Conservation (phyloP, 2,888 invertebrate species). For the Auanema freiburgensis region DNA sequence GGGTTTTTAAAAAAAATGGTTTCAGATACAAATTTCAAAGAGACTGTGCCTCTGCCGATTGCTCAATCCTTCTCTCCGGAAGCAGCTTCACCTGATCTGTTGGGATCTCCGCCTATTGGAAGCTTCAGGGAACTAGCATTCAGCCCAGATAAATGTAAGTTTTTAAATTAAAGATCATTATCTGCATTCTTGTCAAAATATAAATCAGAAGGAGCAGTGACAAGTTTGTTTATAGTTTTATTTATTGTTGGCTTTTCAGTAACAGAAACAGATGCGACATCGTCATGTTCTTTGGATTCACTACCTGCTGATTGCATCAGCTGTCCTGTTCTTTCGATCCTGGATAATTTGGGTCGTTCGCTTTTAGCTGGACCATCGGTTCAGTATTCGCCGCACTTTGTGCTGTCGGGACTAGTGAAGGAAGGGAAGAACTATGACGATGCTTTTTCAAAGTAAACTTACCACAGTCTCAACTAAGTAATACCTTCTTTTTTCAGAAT, state of each 20-base stretch:
- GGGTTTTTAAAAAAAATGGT: too few species aligned
- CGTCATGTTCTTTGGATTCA: conserved; percentile 16
- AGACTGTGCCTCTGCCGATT: conserved; percentile 9
- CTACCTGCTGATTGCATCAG: conserved; percentile 8
- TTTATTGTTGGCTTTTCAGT: neutral
- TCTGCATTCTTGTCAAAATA: neutral
- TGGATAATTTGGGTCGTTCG: conserved; percentile 43
- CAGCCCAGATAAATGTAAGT: conserved; percentile 16
- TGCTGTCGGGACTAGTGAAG: conserved; percentile 48
- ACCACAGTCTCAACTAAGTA: too few species aligned
- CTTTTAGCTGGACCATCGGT: conserved; percentile 54
- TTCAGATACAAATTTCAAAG: too few species aligned
- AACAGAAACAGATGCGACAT: conserved; percentile 6
- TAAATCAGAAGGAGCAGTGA: too few species aligned
- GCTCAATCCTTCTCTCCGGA: conserved; percentile 16
- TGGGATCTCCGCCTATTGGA: conserved; percentile 15
- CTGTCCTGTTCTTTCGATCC: conserved; percentile 9
- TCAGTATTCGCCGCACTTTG: conserved; percentile 54
- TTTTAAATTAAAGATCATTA: neutral
- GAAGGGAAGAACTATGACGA: conserved; percentile 27
- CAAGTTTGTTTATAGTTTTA: too few species aligned
- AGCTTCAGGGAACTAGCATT: conserved; percentile 14
- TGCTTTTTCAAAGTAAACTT: conserved; percentile 26
- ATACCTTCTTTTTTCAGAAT: conserved; percentile 31
- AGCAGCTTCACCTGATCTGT: conserved; percentile 9